These are phyloP conservation scores for Noctilio leporinus DNA, from an alignment of 2,113 vertebrate genomes.

Conservation along the genomic window DNA sequence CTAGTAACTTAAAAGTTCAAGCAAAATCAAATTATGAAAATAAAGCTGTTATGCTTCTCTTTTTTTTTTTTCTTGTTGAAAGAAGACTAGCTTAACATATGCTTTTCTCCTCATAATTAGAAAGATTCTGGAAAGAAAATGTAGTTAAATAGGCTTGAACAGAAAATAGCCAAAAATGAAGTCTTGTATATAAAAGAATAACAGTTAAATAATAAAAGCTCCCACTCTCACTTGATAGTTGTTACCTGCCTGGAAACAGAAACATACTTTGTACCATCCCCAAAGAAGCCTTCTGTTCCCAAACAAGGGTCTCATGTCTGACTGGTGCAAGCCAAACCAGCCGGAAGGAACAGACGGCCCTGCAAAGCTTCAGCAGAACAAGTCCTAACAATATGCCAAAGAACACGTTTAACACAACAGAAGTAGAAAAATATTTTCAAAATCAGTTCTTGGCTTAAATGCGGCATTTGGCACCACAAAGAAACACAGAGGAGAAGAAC, in stretches of 20 bases:
- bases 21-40: slow-evolving; percentile 21
- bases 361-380: slow-evolving; percentile 76
- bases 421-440: slow-evolving; percentile 82
- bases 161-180: slow-evolving; percentile 35
- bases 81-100: slow-evolving; percentile 16
- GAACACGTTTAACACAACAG: slow-evolving; percentile 76
- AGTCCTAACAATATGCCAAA: slow-evolving; percentile 75
- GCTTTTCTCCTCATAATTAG: slow-evolving; percentile 27
- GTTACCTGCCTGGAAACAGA: slow-evolving; percentile 58
- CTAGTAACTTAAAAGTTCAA: not conserved
- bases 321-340: slow-evolving; percentile 78
- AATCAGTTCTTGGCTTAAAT: slow-evolving; percentile 76
- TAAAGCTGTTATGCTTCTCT: not conserved
- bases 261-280: slow-evolving; percentile 46
- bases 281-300: slow-evolving; percentile 71
- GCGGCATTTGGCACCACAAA: slow-evolving; percentile 70
- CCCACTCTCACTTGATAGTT: slow-evolving; percentile 40
- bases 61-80: not conserved
- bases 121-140: slow-evolving; percentile 43
- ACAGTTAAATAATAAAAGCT: slow-evolving; percentile 37
- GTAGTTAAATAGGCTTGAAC: slow-evolving; percentile 15
- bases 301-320: slow-evolving; percentile 76
- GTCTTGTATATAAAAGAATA: not conserved
- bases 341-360: slow-evolving; percentile 79
- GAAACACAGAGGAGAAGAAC: slow-evolving; percentile 41